Conservation (phyloP, 2,888 invertebrate genomes). For the Rhorus exstirpatorius region DNA sequence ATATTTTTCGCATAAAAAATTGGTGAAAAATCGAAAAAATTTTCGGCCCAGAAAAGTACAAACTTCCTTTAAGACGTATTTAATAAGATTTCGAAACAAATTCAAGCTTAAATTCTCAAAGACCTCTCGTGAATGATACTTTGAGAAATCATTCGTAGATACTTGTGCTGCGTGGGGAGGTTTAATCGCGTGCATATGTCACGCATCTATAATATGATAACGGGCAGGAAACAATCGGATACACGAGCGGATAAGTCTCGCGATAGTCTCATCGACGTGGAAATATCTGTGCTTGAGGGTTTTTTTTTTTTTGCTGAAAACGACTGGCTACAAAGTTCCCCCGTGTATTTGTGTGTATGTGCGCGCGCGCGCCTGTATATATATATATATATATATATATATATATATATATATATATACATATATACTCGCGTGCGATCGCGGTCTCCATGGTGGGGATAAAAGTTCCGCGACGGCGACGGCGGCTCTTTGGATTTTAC, state of each 20-base stretch:
- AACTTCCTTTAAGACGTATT: too few relatives aligned
- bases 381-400: slow-evolving; percentile 9
- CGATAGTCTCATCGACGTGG: slow-evolving; percentile 5
- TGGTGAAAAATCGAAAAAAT: too few relatives aligned
- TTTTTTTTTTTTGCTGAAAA: slow-evolving; percentile 53
- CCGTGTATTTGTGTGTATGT: neutral
- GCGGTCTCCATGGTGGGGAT: slow-evolving; percentile 81
- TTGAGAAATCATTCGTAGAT: too few relatives aligned
- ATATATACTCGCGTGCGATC: slow-evolving; percentile 45
- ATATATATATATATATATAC: slow-evolving; percentile 1
- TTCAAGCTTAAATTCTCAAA: too few relatives aligned
- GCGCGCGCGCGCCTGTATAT: slow-evolving; percentile 30
- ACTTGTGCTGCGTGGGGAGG: too few relatives aligned
- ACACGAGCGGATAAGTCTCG: neutral
- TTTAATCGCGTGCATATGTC: neutral
- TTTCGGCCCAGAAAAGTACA: too few relatives aligned
- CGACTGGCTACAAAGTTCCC: slow-evolving; percentile 38
- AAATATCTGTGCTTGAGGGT: slow-evolving; percentile 10
- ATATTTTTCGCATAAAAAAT: too few relatives aligned
- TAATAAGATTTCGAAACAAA: too few relatives aligned
- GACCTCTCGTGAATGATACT: too few relatives aligned
- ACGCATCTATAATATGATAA: neutral
- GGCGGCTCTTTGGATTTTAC: slow-evolving; percentile 77
- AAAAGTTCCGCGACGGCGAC: slow-evolving; percentile 85
- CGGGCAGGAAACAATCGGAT: neutral